Percentiles rank a stretch among this genome's conserved stretches.
Evolutionary conservation across 2,797 vertebrate species (phyloP).

Genomic region (Alectoris magna): DNA sequence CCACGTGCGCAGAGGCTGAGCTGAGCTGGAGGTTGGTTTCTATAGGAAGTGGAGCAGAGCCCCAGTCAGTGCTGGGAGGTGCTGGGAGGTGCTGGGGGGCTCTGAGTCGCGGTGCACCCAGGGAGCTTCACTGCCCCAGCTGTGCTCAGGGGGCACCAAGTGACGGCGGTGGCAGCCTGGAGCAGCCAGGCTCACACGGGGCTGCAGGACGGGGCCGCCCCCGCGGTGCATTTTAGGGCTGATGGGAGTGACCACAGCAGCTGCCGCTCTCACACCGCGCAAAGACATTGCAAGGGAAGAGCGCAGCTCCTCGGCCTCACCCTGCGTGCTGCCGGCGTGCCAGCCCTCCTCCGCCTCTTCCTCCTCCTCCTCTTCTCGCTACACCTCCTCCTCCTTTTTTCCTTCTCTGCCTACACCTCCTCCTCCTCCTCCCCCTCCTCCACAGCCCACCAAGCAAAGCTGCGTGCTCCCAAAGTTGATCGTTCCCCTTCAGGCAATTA

Average conservation of each 20-base stretch:
- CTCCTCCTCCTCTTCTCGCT: not conserved
- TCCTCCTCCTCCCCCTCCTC: not conserved
- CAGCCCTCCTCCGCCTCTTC: not conserved
- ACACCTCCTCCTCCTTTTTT: not conserved
- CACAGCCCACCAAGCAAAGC: not conserved
- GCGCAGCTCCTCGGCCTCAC: not conserved
- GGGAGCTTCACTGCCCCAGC: accelerated
- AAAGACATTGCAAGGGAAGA: accelerated
- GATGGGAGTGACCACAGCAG: not conserved
- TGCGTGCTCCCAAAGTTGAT: constrained; percentile 27
- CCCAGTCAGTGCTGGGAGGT: not conserved
- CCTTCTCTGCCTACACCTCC: not conserved
- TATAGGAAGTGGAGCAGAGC: constrained; percentile 34
- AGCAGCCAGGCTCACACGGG: not conserved
- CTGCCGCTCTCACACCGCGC: accelerated
- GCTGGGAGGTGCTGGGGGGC: not conserved
- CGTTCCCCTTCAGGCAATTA: constrained; percentile 75
- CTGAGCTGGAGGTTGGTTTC: constrained; percentile 33
- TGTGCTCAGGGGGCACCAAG: accelerated
- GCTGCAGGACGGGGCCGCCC: not conserved
- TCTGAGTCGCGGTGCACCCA: accelerated
- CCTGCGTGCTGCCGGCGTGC: accelerated
- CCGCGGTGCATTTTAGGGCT: accelerated
- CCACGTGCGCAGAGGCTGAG: constrained; percentile 48
- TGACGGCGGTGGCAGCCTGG: not conserved